Percentiles rank a stretch among this genome's conserved stretches.
Evolutionary conservation across 1,140 invertebrate genomes (phyloP).

Genomic region (Metaphire vulgaris): DNA sequence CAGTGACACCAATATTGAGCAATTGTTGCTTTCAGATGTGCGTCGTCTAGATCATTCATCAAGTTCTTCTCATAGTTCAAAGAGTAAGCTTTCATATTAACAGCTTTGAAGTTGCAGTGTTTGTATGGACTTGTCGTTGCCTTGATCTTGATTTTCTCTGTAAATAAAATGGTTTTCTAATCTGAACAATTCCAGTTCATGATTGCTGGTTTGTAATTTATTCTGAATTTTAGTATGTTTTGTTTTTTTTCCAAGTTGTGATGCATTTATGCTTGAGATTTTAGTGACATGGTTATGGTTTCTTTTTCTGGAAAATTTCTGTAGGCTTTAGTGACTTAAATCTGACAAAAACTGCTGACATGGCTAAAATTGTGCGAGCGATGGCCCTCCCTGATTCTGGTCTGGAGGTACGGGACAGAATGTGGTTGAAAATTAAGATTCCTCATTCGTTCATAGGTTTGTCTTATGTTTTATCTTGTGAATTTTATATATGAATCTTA

Average conservation of each 20-base stretch:
- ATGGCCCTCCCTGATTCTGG: slow-evolving; percentile 89
- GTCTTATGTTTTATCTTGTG: too few relatives aligned
- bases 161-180: slow-evolving; percentile 1
- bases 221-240: not conserved
- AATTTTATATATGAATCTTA: too few relatives aligned
- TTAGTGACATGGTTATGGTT: too few relatives aligned
- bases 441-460: slow-evolving; percentile 91
- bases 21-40: not conserved
- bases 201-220: not conserved
- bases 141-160: too few relatives aligned
- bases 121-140: too few relatives aligned
- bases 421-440: slow-evolving; percentile 96
- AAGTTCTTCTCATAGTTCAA: slow-evolving; percentile 22
- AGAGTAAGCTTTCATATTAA: too few relatives aligned
- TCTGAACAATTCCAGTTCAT: not conserved
- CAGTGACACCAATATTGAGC: too few relatives aligned
- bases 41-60: slow-evolving; percentile 12
- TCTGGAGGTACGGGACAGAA: slow-evolving; percentile 84
- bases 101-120: too few relatives aligned
- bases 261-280: too few relatives aligned
- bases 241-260: not conserved
- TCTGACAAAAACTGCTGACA: slow-evolving; percentile 27
- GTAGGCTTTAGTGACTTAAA: slow-evolving; percentile 18
- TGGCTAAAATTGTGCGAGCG: slow-evolving; percentile 54
- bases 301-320: too few relatives aligned